Base-by-base conservation (phyloP, 2,888 invertebrate species). In the Tetropium fuscum region DNA sequence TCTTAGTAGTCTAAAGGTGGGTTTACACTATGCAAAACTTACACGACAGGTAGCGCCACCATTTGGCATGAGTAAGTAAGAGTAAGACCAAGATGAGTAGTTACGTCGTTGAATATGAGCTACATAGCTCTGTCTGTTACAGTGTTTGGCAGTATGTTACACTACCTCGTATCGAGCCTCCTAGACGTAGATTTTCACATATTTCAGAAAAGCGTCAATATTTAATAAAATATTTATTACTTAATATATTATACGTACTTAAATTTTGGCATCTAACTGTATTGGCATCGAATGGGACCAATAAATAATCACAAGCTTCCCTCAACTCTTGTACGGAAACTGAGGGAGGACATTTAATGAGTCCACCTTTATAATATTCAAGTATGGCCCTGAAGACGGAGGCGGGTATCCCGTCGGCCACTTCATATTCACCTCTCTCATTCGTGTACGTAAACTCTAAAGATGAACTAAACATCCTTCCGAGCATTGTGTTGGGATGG, bases 401-500 rank as follows among this genome's bases (percentile, higher is more conserved):
- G 0, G 98, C 95, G 0, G 97, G 94, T 71, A 99, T 94, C 1
- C 98, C 98, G 68, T 98, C 98, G 0, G 97, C 98, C 0, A 82
- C 95, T 77, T 98, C 97, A 80, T 93, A 98, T 80, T 99, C 99
- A 1, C 98, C 98, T 2, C 96, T 85, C 69, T 97, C 97, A 79
- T 99, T 99, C 0, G 97, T 91, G 76, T 95, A 93, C 0, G 95
- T 94, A 81, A 97, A 95, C 73, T 93, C 97, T 67, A 92, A 84
- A 60, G 95, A 94, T 7, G 94, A 93, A 78, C 95, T 94, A 76
- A 98, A 98, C 98, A 98, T 98, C 72, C 97, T 89, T n/a, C 98
- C 99, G 22, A 99, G 84, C 98, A 99, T 98, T 0, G 99, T 99
- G 79, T 98, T 97, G 0, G 98, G 97, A 82, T 98, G 95, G 1